A percentile compares a stretch with the other conserved stretches of the same genome.
Conservation (phyloP, 2,797 vertebrate genomes). For the Myripristis jacobus region DNA sequence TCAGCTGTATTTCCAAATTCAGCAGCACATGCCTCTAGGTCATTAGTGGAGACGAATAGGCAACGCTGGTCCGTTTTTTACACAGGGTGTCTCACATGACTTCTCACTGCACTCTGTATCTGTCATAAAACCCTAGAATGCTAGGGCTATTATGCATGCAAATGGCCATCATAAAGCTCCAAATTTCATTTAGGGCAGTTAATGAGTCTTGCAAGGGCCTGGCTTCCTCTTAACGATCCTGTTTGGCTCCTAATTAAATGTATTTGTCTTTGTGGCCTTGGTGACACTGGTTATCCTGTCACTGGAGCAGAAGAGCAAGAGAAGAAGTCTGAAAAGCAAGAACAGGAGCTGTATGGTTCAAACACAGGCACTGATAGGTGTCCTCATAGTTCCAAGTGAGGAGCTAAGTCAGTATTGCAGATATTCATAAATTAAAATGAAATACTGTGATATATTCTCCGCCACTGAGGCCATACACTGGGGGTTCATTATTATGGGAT, state of each 20-base stretch:
- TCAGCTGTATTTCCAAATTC: slow-evolving; percentile 80
- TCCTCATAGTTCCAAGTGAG: slow-evolving; percentile 8
- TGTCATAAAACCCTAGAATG: slow-evolving; percentile 91
- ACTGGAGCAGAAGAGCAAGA: slow-evolving; percentile 41
- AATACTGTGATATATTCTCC: slow-evolving; percentile 11
- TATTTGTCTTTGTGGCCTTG: slow-evolving; percentile 95
- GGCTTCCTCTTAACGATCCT: slow-evolving; percentile 92
- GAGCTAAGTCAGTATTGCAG: not conserved
- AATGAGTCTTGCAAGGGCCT: slow-evolving; percentile 93
- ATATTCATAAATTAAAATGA: not conserved
- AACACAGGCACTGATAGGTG: slow-evolving; percentile 7
- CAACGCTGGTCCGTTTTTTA: slow-evolving; percentile 87
- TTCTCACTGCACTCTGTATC: slow-evolving; percentile 91
- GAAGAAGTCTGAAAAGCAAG: not conserved
- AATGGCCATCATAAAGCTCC: slow-evolving; percentile 97
- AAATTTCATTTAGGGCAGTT: slow-evolving; percentile 96
- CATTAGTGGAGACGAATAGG: slow-evolving; percentile 93
- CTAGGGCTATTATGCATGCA: slow-evolving; percentile 95
- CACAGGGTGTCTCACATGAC: slow-evolving; percentile 92
- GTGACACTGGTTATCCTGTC: slow-evolving; percentile 88
- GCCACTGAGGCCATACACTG: not conserved
- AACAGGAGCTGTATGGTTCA: not conserved
- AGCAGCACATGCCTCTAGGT: slow-evolving; percentile 81
- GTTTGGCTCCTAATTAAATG: slow-evolving; percentile 95
- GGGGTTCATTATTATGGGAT: not conserved